Base-by-base conservation (phyloP, 1,140 invertebrate genomes). In the Drosophila nigromelanica region DNA sequence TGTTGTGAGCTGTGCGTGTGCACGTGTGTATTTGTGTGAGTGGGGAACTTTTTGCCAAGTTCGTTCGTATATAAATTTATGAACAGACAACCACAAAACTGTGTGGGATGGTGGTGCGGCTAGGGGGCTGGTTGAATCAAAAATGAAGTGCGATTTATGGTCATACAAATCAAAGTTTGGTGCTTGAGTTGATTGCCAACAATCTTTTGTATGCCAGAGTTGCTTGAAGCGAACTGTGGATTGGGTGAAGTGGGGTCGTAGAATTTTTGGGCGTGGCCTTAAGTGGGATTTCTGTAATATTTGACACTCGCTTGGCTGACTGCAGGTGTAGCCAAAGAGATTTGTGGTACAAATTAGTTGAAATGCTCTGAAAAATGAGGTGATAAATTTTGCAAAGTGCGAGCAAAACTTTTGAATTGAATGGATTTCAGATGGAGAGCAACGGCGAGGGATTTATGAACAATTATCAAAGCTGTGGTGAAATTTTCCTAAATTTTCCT, bases 91-190 rank as follows among this genome's bases (percentile, higher is more conserved):
- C 75, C 75, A 66, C 75, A 78, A 75, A 78, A 75, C 60, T 72
- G 61, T 63, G 58, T 55, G 50, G 24, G 60, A 42, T 48, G 58
- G 33, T 2, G 24, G 35, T 42, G 18, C 4, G 42, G n/a, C 21
- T 37, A 11, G 21, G n/a, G 18, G 11, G 48, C 18, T 48, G 51
- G 37, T 54, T 67, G 73, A 85, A 81, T 81, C 78, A 81, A 72
- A 85, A 81, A 85, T 85, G 76, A 85, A 85, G 80, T 85, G 78
- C 80, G 76, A 82, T 81, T 85, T 85, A 85, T 75, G 80, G 78
- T 78, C 78, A 81, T 78, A 78, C 78, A 85, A 85, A 85, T 85
- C 78, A 85, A 85, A 80, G 80, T 85, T 85, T 85, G 76, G 69
- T 81, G 76, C 70, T 78, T 81, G 78, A 80, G 72, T 83, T 80